Evolutionary conservation across 2,113 vertebrate genomes (phyloP).

Genomic region (Tragelaphus imberbis): DNA sequence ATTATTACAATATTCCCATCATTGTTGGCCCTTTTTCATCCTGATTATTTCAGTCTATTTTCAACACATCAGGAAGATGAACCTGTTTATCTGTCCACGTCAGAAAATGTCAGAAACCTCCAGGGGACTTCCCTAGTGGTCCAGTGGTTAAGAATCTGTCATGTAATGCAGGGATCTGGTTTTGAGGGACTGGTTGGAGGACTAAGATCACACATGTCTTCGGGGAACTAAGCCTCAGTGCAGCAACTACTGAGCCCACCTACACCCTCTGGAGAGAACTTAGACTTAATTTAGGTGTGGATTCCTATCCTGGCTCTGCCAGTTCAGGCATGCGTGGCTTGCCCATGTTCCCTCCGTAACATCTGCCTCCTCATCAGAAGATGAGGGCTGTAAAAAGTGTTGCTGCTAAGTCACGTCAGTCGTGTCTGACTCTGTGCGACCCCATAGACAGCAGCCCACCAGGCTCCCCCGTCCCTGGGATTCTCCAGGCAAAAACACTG

Average conservation of each 20-base stretch:
- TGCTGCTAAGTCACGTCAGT: too few relatives aligned
- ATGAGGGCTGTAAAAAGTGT: neutral
- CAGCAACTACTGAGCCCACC: neutral
- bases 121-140: neutral
- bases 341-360: neutral
- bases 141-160: neutral
- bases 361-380: neutral
- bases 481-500: too few relatives aligned
- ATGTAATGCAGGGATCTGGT: neutral
- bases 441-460: too few relatives aligned
- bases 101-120: neutral
- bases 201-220: neutral
- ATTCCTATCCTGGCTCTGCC: neutral
- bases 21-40: neutral
- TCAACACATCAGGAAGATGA: neutral
- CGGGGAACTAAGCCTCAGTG: neutral
- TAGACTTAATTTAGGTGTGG: neutral
- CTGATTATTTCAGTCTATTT: neutral
- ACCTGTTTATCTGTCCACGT: neutral
- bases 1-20: neutral
- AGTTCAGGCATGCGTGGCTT: neutral
- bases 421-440: too few relatives aligned
- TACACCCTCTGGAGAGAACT: neutral
- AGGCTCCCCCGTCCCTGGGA: too few relatives aligned
- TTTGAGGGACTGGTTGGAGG: neutral